Evolutionary conservation across 2,113 vertebrate genomes (phyloP).

Genomic region (Gavialis gangeticus): DNA sequence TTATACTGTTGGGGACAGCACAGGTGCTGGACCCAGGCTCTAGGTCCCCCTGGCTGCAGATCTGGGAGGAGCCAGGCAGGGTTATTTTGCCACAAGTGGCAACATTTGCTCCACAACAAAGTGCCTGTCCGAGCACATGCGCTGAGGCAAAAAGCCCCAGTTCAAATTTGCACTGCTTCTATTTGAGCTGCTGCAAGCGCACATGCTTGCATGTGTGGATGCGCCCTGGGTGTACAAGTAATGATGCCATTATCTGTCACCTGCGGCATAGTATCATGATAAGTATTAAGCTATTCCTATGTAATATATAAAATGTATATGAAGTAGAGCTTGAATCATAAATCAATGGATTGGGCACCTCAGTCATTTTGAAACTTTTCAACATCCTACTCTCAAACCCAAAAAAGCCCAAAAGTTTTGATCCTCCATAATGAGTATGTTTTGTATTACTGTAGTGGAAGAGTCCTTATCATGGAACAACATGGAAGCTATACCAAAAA

Average conservation of each 20-base stretch:
- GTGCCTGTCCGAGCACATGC: too few relatives aligned
- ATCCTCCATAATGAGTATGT: neutral
- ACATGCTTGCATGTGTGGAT: too few relatives aligned
- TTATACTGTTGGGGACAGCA: too few relatives aligned
- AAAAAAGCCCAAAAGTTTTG: neutral
- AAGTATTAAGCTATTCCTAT: constrained; percentile 8
- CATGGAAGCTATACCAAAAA: neutral
- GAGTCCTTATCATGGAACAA: neutral
- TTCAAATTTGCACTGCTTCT: too few relatives aligned
- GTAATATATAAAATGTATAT: neutral
- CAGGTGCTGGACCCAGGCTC: too few relatives aligned
- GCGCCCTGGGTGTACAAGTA: constrained; percentile 16
- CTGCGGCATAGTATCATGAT: neutral
- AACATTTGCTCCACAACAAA: too few relatives aligned
- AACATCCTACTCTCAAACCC: neutral
- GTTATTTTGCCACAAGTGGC: too few relatives aligned
- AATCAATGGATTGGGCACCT: neutral
- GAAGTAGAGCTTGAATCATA: neutral
- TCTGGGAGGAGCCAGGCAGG: too few relatives aligned
- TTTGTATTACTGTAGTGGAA: neutral
- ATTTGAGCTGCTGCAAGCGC: too few relatives aligned
- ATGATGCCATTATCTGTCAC: constrained; percentile 25
- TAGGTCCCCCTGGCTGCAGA: too few relatives aligned
- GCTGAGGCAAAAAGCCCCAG: too few relatives aligned
- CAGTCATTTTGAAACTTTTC: neutral